Evolutionary conservation across 2,113 vertebrate genomes (phyloP).

Genomic region (Scopus umbretta): DNA sequence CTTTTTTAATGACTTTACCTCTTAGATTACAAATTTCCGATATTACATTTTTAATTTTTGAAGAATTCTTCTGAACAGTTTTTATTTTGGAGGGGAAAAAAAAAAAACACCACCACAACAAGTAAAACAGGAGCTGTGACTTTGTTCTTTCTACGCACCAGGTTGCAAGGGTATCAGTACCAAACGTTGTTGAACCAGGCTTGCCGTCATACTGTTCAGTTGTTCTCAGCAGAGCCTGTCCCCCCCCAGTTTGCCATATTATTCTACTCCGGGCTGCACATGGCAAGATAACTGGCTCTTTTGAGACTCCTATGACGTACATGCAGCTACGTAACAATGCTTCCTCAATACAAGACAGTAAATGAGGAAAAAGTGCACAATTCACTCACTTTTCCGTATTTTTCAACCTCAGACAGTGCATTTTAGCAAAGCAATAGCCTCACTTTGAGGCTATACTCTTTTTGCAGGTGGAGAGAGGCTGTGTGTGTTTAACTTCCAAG

Average conservation of each 20-base stretch:
- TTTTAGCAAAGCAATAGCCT: background rate
- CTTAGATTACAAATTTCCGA: constrained; percentile 15
- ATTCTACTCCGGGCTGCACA: background rate
- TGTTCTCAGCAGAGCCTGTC: background rate
- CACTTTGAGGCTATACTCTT: background rate
- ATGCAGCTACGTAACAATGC: background rate
- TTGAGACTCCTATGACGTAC: background rate
- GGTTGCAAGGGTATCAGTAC: background rate
- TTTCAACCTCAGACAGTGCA: background rate
- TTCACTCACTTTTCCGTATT: background rate
- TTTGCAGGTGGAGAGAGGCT: background rate
- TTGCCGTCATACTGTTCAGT: background rate
- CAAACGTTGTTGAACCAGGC: no score
- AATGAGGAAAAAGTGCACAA: background rate
- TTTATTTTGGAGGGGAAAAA: constrained; percentile 60
- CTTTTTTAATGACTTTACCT: constrained; percentile 23
- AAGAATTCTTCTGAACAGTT: constrained; percentile 70
- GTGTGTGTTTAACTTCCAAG: background rate
- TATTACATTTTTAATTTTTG: constrained; percentile 59
- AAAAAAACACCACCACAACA: no score
- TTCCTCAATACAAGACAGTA: background rate
- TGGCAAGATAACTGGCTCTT: background rate
- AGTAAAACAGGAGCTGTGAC: background rate
- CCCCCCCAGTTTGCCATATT: background rate
- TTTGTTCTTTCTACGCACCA: background rate